A percentile compares a stretch with the other conserved stretches of the same genome.
phyloP scores from a whole-genome alignment of 2,113 vertebrate species.

The Lagopus muta region DNA sequence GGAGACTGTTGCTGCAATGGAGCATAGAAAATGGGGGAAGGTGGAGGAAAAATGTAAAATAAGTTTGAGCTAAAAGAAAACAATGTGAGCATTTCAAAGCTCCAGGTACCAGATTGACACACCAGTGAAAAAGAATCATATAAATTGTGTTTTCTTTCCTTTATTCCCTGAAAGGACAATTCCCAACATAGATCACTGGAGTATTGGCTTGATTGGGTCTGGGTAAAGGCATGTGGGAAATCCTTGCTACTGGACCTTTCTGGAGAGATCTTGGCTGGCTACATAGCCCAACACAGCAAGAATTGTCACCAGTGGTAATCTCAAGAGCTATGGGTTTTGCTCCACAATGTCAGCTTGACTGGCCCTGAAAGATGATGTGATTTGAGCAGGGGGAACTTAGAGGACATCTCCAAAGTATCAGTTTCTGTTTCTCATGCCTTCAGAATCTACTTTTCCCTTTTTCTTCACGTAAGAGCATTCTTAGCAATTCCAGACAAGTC shows the following conservation, averaged over 20 bases:
- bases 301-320: background rate
- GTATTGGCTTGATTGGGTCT: background rate
- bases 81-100: conserved; percentile 9
- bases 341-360: background rate
- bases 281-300: background rate
- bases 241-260: background rate
- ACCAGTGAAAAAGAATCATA: background rate
- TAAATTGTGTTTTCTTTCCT: background rate
- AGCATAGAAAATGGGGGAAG: background rate
- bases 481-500: conserved; percentile 39
- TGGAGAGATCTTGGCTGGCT: background rate
- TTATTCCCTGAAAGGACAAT: background rate
- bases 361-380: background rate
- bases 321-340: background rate
- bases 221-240: background rate
- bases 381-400: background rate
- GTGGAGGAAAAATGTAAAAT: background rate
- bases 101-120: background rate
- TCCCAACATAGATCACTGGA: accelerated
- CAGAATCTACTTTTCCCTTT: background rate
- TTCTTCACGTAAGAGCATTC: background rate
- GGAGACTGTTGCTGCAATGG: background rate
- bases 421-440: background rate
- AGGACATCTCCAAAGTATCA: background rate
- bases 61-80: conserved; percentile 8